A percentile compares a stretch with the other conserved stretches of the same genome.
Conservation (phyloP, 2,888 invertebrate genomes). For the Lissocephala sabroskyi region DNA sequence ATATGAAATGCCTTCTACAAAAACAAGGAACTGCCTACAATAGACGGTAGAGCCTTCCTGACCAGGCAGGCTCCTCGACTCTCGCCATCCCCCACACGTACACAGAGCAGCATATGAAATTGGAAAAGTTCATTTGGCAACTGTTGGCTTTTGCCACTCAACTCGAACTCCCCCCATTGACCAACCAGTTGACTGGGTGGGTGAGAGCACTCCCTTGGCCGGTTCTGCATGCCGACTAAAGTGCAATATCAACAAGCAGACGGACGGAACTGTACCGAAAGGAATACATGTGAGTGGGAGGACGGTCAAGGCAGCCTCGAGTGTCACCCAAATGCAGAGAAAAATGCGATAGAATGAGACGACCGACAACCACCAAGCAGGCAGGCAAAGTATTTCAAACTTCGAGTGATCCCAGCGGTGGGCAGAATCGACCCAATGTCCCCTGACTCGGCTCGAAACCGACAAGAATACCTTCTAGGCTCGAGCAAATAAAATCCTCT, state of each 20-base stretch:
- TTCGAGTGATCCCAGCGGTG: neutral
- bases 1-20: conserved; percentile 52
- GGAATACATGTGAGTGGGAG: neutral
- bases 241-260: conserved; percentile 58
- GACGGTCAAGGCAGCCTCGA: conserved; percentile 13
- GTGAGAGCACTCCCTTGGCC: too few species aligned
- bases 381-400: too few species aligned
- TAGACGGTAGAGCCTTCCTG: too few species aligned
- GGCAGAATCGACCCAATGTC: conserved; percentile 9
- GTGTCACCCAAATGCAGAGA: conserved; percentile 51
- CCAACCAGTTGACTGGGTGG: neutral
- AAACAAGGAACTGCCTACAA: conserved; percentile 11
- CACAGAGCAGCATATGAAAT: conserved; percentile 13
- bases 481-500: conserved; percentile 23
- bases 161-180: conserved; percentile 6
- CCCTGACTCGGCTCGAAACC: too few species aligned
- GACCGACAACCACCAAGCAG: conserved; percentile 23
- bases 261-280: conserved; percentile 9
- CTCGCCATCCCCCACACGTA: too few species aligned
- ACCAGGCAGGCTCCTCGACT: too few species aligned
- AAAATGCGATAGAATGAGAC: conserved; percentile 37
- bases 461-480: too few species aligned
- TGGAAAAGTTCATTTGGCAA: conserved; percentile 64
- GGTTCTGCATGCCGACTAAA: conserved; percentile 59
- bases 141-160: conserved; percentile 54